Conservation (phyloP, 2,888 invertebrate genomes). For the Callimorpha dominula region DNA sequence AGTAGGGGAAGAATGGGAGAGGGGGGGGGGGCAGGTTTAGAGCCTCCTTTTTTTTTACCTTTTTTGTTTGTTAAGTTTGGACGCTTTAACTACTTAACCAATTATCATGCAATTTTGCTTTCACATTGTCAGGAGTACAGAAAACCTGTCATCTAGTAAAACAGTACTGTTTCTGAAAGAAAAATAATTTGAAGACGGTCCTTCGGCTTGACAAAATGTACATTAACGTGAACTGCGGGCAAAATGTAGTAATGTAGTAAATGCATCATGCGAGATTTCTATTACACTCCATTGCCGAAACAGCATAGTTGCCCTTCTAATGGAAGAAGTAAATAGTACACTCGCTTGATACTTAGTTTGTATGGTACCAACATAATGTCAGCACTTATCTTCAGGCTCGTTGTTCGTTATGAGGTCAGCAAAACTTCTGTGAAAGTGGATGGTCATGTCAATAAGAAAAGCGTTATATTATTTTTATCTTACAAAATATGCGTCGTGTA, state of each 20-base stretch:
- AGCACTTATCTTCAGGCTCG: slow-evolving; percentile 44
- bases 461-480: background rate
- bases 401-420: slow-evolving; percentile 13
- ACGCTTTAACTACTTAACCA: no score
- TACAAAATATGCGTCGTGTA: background rate
- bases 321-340: slow-evolving; percentile 54
- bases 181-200: no score
- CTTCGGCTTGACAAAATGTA: no score
- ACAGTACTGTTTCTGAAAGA: no score
- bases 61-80: no score
- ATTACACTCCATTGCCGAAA: slow-evolving; percentile 57
- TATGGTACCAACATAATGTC: slow-evolving; percentile 12
- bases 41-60: no score
- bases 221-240: no score
- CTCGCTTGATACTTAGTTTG: slow-evolving; percentile 9
- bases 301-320: slow-evolving; percentile 58
- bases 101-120: no score
- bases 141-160: no score
- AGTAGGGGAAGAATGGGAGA: no score
- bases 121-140: no score
- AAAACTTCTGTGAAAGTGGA: background rate
- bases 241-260: background rate
- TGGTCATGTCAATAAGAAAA: background rate
- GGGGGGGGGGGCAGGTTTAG: no score
- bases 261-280: slow-evolving; percentile 50